A percentile compares a stretch with the other conserved stretches of the same genome.
phyloP scores from a whole-genome alignment of 2,113 vertebrate genomes.

The Cebidichthys violaceus region DNA sequence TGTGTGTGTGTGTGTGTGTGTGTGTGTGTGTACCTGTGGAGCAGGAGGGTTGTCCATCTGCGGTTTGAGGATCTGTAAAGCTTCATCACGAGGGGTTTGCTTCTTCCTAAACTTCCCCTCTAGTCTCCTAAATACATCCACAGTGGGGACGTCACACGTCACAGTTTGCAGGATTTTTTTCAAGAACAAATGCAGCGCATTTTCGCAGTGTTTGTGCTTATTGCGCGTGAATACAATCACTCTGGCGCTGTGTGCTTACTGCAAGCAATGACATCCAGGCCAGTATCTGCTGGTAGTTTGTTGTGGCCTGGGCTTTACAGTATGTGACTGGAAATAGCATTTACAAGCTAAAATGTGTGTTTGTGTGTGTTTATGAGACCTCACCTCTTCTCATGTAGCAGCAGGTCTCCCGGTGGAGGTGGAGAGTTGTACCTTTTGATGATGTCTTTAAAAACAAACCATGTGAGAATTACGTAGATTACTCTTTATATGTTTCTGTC shows the following conservation, averaged over 20 bases:
- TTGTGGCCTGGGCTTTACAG: conserved; percentile 15
- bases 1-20: conserved; percentile 10
- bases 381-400: conserved; percentile 74
- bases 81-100: conserved; percentile 92
- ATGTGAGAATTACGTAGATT: background rate
- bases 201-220: conserved; percentile 14
- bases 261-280: background rate
- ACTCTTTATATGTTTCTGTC: background rate
- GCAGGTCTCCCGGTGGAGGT: conserved; percentile 55
- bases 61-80: conserved; percentile 91
- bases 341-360: conserved; percentile 18
- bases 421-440: conserved; percentile 91
- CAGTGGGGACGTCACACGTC: background rate
- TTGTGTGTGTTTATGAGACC: conserved; percentile 26
- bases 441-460: conserved; percentile 79
- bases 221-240: conserved; percentile 23
- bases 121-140: conserved; percentile 69
- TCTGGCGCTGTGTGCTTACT: conserved; percentile 31
- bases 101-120: conserved; percentile 90
- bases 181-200: conserved; percentile 6
- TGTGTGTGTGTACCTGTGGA: conserved; percentile 72
- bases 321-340: conserved; percentile 30
- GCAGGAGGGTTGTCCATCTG: conserved; percentile 86
- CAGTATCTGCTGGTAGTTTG: conserved; percentile 6
- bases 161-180: conserved; percentile 1